A percentile compares a stretch with the other conserved stretches of the same genome.
These are phyloP conservation scores for Heliconius hermathena DNA, from an alignment of 1,140 invertebrate species.

Conservation along the genomic window DNA sequence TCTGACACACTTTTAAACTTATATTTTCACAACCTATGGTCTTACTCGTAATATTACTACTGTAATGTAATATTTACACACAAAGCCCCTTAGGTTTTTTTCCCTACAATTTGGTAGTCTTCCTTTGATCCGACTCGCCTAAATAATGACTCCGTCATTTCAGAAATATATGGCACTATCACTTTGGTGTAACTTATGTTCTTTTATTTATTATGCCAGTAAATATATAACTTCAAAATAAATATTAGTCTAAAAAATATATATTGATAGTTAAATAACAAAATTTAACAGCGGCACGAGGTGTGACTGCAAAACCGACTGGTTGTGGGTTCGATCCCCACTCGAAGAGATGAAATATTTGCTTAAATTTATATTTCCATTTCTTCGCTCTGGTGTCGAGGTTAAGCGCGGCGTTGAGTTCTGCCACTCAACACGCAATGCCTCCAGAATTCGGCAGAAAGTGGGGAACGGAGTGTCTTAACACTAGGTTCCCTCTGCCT, in stretches of 20 bases:
- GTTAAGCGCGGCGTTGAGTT: too few species aligned
- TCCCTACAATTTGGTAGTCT: slow-evolving; percentile 5
- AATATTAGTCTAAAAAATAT: background rate
- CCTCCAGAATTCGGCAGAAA: too few species aligned
- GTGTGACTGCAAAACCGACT: too few species aligned
- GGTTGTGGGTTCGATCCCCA: too few species aligned
- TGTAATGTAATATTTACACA: slow-evolving; percentile 7
- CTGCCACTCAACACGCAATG: too few species aligned
- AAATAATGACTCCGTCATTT: background rate
- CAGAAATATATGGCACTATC: background rate
- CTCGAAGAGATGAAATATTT: too few species aligned
- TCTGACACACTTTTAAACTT: background rate
- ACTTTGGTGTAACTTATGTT: background rate
- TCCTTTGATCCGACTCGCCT: background rate
- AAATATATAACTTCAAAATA: background rate
- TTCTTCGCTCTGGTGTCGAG: too few species aligned
- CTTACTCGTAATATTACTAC: background rate
- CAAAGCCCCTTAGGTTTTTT: background rate
- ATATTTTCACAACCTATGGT: background rate
- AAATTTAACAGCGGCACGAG: too few species aligned
- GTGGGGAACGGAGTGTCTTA: too few species aligned
- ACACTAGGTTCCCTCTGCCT: too few species aligned
- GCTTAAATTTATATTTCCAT: too few species aligned
- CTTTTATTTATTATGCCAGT: background rate
- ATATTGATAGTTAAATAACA: too few species aligned